Evolutionary conservation across 2,797 vertebrate species (phyloP), one percentile per base, ranked within the genome.

Genomic region (Scyliorhinus canicula): DNA sequence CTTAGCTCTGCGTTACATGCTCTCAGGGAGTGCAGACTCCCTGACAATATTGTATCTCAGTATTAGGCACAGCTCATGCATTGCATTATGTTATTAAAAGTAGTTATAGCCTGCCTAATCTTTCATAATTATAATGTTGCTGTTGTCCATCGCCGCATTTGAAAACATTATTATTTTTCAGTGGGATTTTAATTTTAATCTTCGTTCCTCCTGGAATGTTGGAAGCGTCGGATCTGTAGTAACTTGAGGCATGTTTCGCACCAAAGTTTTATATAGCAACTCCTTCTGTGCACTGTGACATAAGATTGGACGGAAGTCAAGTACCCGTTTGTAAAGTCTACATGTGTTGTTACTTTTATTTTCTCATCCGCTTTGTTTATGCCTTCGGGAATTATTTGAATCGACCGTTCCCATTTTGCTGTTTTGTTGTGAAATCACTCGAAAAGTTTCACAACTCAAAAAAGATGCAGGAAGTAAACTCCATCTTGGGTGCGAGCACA

Each of bases 181-280:
- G 44, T 82, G 44, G 21, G 8, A 24, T 47, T 82, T 91, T 52
- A 14, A 65, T 91, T 91, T 65, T 44, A 91, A 44, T 65, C 52
- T 26, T 26, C 21, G 26, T 65, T 44, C 40, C 60, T 65, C 24
- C 88, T 65, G 24, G 57, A 44, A 65, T n/a, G 63, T 65, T 91
- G n/a, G 60, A 65, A 91, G 40, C 88, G 40, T 16, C 88, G 65
- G 60, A 65, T 91, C 88, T 65, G 24, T 40, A 90, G n/a, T 91
- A 91, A 91, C 88, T 91, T 60, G n/a, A 60, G 60, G 88, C 88
- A 91, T 91, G 88, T 91, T 91, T 91, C 88, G 24, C 88, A 91
- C 60, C 88, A 91, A 91, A 65, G 88, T 65, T 91, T 91, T 91
- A 91, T 91, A 91, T 91, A 91, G 88, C 60, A 91, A 44, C n/a